Conservation (phyloP, 2,113 vertebrate species). For the Procavia capensis region DNA sequence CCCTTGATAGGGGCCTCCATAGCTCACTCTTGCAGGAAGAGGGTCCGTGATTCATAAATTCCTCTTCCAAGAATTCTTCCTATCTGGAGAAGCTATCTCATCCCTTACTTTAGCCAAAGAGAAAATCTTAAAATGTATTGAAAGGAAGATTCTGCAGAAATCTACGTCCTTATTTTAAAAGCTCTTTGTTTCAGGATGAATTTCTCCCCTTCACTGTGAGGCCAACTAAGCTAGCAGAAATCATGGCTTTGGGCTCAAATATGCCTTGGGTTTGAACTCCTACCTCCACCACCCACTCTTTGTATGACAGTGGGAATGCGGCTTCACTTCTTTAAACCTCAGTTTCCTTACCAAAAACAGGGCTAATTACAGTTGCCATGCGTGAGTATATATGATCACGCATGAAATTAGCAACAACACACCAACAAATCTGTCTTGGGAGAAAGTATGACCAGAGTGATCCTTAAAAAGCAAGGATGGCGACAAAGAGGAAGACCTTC, state of each 20-base stretch:
- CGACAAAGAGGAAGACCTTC: too few relatives aligned
- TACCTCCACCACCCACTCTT: background rate
- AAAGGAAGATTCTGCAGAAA: background rate
- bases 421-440: too few relatives aligned
- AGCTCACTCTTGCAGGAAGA: background rate
- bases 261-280: background rate
- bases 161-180: background rate
- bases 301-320: background rate
- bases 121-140: background rate
- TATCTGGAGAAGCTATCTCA: background rate
- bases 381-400: rapidly evolving
- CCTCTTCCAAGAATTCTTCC: background rate
- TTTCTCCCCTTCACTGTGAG: background rate
- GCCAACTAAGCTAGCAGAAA: background rate
- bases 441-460: too few relatives aligned
- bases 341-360: background rate
- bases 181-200: background rate
- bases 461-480: too few relatives aligned
- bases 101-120: background rate
- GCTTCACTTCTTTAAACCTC: background rate
- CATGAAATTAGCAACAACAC: rapidly evolving
- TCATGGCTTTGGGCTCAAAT: background rate
- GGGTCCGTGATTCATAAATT: background rate
- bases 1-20: background rate
- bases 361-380: background rate